Base-by-base conservation (phyloP, 2,888 invertebrate species). In the Drosophila neutralis region DNA sequence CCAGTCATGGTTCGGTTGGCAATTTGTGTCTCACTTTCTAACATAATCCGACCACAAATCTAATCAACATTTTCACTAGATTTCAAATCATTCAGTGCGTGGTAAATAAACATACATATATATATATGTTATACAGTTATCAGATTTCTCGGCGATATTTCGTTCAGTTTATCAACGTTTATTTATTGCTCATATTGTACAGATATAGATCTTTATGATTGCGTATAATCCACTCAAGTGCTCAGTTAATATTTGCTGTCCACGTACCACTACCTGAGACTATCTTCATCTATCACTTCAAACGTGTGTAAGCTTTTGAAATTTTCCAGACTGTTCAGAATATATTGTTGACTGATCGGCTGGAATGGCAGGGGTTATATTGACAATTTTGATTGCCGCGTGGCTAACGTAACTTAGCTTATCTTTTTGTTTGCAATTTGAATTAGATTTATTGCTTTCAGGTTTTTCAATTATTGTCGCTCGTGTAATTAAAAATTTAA, bases 61-160 rank as follows among this genome's bases (percentile, higher is more conserved):
- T 80, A 69, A 83, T 81, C 80, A 40, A 52, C 27, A 51, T 78
- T 40, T 40, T 49, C 29, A 51, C 6, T 24, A 52, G 11, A 52
- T 18, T 57, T 56, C 54, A 59, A 24, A 24, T 67, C 21, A 49
- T 29, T 33, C 24, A 51, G 10, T 4, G 33, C 45, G 65, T 65
- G 53, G 18, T 69, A 73, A 57, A 61, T 33, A 40, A 8, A 21
- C 5, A 21, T 1, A 21, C n/a, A 27, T 21, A 10, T 21, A n/a
- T 7, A 18, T 18, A 18, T 4, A 2, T 18, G 8, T 4, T 15
- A 21, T 31, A 52, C 13, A n/a, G 18, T 62, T 52, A 5, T 24
- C 27, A 51, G 31, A 73, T 65, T 48, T 65, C 36, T 52, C 10
- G 15, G 48, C 11, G 48, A 48, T 52, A 57, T 49, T 65, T 48